These are phyloP conservation scores for Cyprinodon brontotheroides DNA, from an alignment of 2,113 vertebrate genomes.

Conservation along the genomic window DNA sequence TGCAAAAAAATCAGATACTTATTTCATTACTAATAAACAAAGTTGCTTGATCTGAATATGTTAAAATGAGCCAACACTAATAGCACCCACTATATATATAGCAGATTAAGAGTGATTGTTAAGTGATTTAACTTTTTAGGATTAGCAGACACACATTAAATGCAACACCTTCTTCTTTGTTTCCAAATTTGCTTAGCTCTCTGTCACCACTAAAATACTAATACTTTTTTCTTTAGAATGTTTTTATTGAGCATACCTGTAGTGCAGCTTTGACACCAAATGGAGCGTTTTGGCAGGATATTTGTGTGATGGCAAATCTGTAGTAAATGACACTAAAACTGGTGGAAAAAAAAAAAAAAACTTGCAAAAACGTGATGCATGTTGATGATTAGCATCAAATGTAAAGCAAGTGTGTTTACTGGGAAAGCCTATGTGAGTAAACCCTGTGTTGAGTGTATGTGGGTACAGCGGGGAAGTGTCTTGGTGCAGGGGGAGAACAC, in stretches of 20 bases:
- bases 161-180: not conserved
- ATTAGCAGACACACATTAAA: conserved; percentile 1
- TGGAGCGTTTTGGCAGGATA: conserved; percentile 61
- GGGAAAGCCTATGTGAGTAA: conserved; percentile 38
- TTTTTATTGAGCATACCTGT: conserved; percentile 30
- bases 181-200: conserved; percentile 17
- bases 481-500: conserved; percentile 49
- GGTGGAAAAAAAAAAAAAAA: conserved; percentile 51
- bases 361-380: conserved; percentile 26
- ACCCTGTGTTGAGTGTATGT: conserved; percentile 10
- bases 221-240: conserved; percentile 3
- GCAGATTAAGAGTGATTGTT: not conserved
- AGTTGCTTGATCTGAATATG: no score
- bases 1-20: no score
- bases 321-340: conserved; percentile 50
- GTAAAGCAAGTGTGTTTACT: conserved; percentile 60
- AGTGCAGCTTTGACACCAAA: conserved; percentile 48
- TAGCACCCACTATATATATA: not conserved
- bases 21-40: no score
- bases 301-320: conserved; percentile 50
- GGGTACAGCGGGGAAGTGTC: conserved; percentile 13
- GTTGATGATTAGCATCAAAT: conserved; percentile 51
- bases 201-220: conserved; percentile 15
- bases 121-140: not conserved
- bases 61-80: not conserved